A percentile compares a stretch with the other conserved stretches of the same genome.
phyloP scores from a whole-genome alignment of 2,797 vertebrate species.

The Paratrypauchen microcephalus region DNA sequence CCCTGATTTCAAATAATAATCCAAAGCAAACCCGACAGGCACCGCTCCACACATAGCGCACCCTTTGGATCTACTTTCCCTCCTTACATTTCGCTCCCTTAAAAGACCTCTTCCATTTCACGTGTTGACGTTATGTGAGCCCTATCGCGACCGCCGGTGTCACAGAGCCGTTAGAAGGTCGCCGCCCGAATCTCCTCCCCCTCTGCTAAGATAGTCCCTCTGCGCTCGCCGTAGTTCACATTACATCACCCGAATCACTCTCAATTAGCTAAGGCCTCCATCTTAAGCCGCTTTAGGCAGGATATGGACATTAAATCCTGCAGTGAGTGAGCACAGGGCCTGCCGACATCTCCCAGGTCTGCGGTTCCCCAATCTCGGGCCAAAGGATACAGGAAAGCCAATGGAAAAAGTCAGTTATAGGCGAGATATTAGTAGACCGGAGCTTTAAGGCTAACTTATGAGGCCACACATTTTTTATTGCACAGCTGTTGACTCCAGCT shows the following conservation, averaged over 20 bases:
- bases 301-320: slow-evolving; percentile 61
- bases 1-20: neutral
- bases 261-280: slow-evolving; percentile 56
- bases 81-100: neutral
- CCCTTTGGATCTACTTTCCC: neutral
- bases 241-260: slow-evolving; percentile 68
- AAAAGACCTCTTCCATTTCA: slow-evolving; percentile 16
- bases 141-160: slow-evolving; percentile 30
- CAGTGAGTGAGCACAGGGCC: slow-evolving; percentile 39
- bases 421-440: slow-evolving; percentile 53
- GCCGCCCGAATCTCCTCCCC: slow-evolving; percentile 42
- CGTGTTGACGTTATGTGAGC: slow-evolving; percentile 57
- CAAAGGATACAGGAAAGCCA: slow-evolving; percentile 62
- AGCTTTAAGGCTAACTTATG: slow-evolving; percentile 61
- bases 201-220: slow-evolving; percentile 45
- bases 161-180: slow-evolving; percentile 25
- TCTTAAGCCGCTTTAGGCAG: slow-evolving; percentile 53
- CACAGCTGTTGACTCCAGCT: slow-evolving; percentile 61
- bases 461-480: slow-evolving; percentile 69
- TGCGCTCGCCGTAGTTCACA: slow-evolving; percentile 49
- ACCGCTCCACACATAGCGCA: neutral
- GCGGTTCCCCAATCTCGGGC: slow-evolving; percentile 38
- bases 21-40: slow-evolving; percentile 11
- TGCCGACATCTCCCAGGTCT: slow-evolving; percentile 44
- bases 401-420: slow-evolving; percentile 53